Conservation (phyloP, 2,113 vertebrate species). For the Hippocampus comes region DNA sequence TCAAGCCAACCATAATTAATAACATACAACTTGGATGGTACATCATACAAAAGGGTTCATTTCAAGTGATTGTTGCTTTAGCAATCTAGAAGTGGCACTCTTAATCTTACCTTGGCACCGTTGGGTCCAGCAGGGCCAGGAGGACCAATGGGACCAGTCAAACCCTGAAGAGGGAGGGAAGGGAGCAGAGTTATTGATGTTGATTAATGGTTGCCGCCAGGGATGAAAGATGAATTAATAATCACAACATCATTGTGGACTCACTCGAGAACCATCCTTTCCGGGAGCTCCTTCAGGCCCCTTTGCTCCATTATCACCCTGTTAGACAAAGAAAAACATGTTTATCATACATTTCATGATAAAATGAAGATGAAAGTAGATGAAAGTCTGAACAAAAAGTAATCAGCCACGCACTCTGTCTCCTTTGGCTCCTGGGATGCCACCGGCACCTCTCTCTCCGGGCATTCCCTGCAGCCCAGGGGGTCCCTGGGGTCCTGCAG, state of each 20-base stretch:
- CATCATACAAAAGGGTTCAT: background rate
- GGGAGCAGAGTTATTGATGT: background rate
- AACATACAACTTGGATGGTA: background rate
- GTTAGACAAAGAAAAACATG: slow-evolving; percentile 17
- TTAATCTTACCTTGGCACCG: slow-evolving; percentile 84
- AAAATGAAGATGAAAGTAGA: background rate
- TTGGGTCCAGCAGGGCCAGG: slow-evolving; percentile 90
- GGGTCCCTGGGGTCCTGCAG: slow-evolving; percentile 83
- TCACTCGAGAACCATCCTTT: slow-evolving; percentile 89
- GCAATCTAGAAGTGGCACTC: background rate
- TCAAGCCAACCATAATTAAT: slow-evolving; percentile 8
- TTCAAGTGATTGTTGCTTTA: background rate
- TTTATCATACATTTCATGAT: background rate
- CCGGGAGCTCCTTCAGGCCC: slow-evolving; percentile 92
- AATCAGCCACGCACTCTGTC: slow-evolving; percentile 82
- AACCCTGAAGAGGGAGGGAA: slow-evolving; percentile 73
- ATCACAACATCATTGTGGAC: slow-evolving; percentile 46
- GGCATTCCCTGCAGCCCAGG: slow-evolving; percentile 97
- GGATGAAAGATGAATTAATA: background rate
- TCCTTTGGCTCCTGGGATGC: slow-evolving; percentile 89
- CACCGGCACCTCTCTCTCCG: slow-evolving; percentile 87
- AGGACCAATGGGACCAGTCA: slow-evolving; percentile 93
- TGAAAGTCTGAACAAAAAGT: background rate
- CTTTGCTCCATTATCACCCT: slow-evolving; percentile 93
- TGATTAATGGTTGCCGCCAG: background rate